Percentiles rank a stretch among this genome's conserved stretches.
Evolutionary conservation across 2,797 vertebrate species (phyloP).

Genomic region (Premnoplex brunnescens): DNA sequence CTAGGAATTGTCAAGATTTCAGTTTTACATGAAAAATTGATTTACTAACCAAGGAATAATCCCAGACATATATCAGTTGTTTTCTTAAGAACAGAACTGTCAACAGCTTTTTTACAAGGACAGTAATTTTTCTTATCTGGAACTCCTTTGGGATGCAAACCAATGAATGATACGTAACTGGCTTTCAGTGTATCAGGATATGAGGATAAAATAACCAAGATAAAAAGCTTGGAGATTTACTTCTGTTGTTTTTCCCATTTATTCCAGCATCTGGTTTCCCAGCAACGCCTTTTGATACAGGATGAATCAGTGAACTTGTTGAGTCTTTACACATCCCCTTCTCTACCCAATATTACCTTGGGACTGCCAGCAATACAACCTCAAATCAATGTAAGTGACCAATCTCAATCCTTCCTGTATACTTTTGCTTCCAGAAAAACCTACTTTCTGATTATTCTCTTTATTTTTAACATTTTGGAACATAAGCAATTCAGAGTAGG

Average conservation of each 20-base stretch:
- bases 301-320: constrained; percentile 93
- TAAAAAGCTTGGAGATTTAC: neutral
- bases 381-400: constrained; percentile 88
- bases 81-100: neutral
- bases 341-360: constrained; percentile 95
- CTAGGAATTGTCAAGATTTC: neutral
- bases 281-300: constrained; percentile 88
- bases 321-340: constrained; percentile 96
- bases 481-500: neutral
- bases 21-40: neutral
- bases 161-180: neutral
- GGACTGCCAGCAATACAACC: constrained; percentile 88
- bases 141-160: neutral
- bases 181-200: neutral
- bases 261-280: constrained; percentile 88
- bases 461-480: neutral
- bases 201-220: neutral
- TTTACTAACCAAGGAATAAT: neutral
- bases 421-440: neutral
- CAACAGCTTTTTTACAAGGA: neutral
- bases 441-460: neutral
- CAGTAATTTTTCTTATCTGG: neutral
- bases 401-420: neutral
- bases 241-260: constrained; percentile 43
- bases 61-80: neutral